Conservation (phyloP, 2,797 vertebrate genomes). For the Pseudopleuronectes americanus region DNA sequence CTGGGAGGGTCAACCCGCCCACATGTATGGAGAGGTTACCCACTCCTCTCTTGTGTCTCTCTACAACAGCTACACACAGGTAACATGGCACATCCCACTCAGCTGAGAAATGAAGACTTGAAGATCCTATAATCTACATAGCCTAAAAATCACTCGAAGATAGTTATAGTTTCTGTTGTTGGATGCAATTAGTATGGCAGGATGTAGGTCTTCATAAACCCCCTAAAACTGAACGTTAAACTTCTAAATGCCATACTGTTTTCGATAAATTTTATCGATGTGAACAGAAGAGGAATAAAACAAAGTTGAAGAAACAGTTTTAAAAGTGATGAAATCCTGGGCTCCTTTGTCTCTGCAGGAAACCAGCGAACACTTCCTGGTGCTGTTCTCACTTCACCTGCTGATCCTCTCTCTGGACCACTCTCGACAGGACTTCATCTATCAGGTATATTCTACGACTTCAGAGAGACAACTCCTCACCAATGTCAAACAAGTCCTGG, state of each 20-base stretch:
- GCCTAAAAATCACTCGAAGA: too few species aligned
- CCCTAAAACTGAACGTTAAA: too few species aligned
- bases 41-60: constrained; percentile 84
- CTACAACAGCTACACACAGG: constrained; percentile 79
- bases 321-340: too few species aligned
- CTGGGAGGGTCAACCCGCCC: constrained; percentile 85
- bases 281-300: too few species aligned
- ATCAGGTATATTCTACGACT: constrained; percentile 76
- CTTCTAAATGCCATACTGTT: too few species aligned
- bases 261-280: too few species aligned
- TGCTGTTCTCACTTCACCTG: constrained; percentile 87
- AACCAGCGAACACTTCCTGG: constrained; percentile 81
- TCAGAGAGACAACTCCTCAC: not conserved
- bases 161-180: too few species aligned
- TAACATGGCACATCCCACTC: constrained; percentile 40
- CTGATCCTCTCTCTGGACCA: constrained; percentile 87
- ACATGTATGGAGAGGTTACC: constrained; percentile 84
- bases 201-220: too few species aligned
- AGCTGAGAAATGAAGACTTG: too few species aligned
- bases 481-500: not conserved
- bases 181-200: too few species aligned
- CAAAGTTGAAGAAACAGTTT: too few species aligned
- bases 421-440: constrained; percentile 77
- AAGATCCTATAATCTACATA: too few species aligned
- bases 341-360: constrained; percentile 70